A percentile compares a stretch with the other conserved stretches of the same genome.
Conservation (phyloP, 2,797 vertebrate species). For the Cirrhinus molitorella region DNA sequence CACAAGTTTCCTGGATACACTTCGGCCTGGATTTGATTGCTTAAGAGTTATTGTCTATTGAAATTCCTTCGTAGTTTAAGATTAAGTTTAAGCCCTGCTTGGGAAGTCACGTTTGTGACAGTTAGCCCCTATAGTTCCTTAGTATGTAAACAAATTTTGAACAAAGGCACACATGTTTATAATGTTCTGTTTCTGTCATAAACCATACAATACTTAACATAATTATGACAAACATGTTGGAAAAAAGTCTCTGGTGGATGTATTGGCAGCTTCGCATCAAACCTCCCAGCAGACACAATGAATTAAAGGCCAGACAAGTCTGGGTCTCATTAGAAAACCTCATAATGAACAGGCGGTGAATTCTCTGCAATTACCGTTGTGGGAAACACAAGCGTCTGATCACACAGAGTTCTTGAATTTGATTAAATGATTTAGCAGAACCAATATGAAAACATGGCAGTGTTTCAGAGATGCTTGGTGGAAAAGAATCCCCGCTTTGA, state of each 20-base stretch:
- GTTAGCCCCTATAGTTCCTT: slow-evolving; percentile 8
- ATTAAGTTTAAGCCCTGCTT: slow-evolving; percentile 12
- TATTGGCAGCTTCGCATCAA: slow-evolving; percentile 36
- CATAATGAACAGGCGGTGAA: slow-evolving; percentile 45
- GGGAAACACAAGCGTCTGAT: slow-evolving; percentile 34
- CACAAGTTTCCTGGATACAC: slow-evolving; percentile 2
- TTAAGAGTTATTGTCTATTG: neutral
- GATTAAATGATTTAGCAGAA: slow-evolving; percentile 17
- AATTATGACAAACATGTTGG: slow-evolving; percentile 44
- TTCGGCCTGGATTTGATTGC: neutral
- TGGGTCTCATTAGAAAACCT: slow-evolving; percentile 56
- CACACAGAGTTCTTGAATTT: slow-evolving; percentile 42
- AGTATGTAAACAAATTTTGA: slow-evolving; percentile 26
- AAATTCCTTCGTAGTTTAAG: slow-evolving; percentile 2
- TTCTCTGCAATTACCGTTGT: slow-evolving; percentile 31
- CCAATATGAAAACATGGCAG: slow-evolving; percentile 17
- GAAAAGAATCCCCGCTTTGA: slow-evolving; percentile 18
- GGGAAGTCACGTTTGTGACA: slow-evolving; percentile 3
- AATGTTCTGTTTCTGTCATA: slow-evolving; percentile 22
- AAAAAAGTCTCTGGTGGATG: slow-evolving; percentile 28
- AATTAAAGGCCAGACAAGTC: slow-evolving; percentile 48
- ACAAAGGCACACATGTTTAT: slow-evolving; percentile 43
- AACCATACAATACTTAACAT: slow-evolving; percentile 36
- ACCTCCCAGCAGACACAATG: slow-evolving; percentile 45
- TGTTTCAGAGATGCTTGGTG: slow-evolving; percentile 15